Percentiles rank a stretch among this genome's conserved stretches.
Evolutionary conservation across 2,888 invertebrate genomes (phyloP).

Genomic region (Drosophila algonquin): DNA sequence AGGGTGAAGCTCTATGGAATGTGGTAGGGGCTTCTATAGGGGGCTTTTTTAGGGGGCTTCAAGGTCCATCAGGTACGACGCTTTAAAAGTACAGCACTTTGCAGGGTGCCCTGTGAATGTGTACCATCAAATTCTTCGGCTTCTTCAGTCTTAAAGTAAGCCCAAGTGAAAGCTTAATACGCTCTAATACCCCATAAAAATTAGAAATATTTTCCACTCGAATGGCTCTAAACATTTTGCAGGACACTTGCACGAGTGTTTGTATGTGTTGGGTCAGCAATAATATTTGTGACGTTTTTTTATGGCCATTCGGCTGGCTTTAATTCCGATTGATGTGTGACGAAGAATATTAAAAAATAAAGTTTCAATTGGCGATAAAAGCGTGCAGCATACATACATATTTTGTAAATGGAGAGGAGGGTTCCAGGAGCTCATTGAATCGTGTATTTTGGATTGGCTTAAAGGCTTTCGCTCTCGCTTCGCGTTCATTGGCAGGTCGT

Average conservation of each 20-base stretch:
- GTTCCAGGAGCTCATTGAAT: constrained; percentile 17
- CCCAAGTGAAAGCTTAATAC: neutral
- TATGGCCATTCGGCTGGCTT: neutral
- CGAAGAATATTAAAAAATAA: constrained; percentile 34
- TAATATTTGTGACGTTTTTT: constrained; percentile 9
- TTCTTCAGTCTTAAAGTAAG: neutral
- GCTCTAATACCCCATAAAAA: neutral
- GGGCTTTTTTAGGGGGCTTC: neutral
- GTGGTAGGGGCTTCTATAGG: no score
- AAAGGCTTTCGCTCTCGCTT: constrained; percentile 42
- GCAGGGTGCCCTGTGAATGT: neutral
- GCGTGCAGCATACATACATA: constrained; percentile 4
- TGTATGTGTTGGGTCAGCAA: neutral
- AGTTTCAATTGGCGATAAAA: constrained; percentile 33
- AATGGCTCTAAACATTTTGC: neutral
- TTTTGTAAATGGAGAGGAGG: constrained; percentile 3
- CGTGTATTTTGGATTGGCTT: constrained; percentile 51
- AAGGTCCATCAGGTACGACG: neutral
- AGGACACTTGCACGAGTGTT: neutral
- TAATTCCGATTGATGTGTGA: constrained; percentile 20
- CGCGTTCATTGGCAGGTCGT: constrained; percentile 48
- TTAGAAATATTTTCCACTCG: neutral
- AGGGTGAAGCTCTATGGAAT: neutral
- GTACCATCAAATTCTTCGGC: no score
- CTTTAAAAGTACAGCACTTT: neutral